Evolutionary conservation across 2,797 vertebrate species (phyloP), one percentile per base, ranked within the genome.

Genomic region (Macroramphosus scolopax): DNA sequence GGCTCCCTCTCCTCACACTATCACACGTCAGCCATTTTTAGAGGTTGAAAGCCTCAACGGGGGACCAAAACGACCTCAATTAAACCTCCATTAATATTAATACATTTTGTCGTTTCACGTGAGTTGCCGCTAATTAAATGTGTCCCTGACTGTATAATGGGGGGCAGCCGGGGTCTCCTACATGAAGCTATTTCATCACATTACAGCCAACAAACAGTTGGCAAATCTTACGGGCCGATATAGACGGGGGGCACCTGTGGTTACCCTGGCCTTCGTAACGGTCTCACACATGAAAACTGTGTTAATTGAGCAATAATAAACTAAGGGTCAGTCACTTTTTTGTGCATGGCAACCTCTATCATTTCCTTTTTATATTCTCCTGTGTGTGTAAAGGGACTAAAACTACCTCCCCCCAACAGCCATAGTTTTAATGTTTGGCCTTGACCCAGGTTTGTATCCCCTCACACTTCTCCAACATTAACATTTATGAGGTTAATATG

Each of bases 1-100:
- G 51, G 56, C 75, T 58, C 72, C 59, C 51, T 55, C 48, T 75
- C 60, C 77, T 54, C 74, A 9, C 68, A 43, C 72, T 75, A 75
- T 82, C 75, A 57, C 77, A 75, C 72, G 66, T 87, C 85, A 83
- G 82, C 79, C 82, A 62, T 88, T 89, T n/a, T 86, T 82, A 72
- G 78, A 83, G 85, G 83, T 85, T 83, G 82, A 82, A 84, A 80
- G 72, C 53, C 81, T 78, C 78, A 12, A 69, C 61, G 31, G 80
- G 80, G 75, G 75, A 82, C 72, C 78, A 65, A 64, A 72, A 76
- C 65, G 83, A 84, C 87, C 87, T 85, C 84, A 87, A 86, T 89
- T 89, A 87, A 87, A 87, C 79, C 75, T 36, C 72, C 77, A 87
- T 88, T 85, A 85, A 86, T 84, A 87, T 87, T 82, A 85, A 86